Evolutionary conservation across 2,888 invertebrate species (phyloP).

Genomic region (Phengaris arion): DNA sequence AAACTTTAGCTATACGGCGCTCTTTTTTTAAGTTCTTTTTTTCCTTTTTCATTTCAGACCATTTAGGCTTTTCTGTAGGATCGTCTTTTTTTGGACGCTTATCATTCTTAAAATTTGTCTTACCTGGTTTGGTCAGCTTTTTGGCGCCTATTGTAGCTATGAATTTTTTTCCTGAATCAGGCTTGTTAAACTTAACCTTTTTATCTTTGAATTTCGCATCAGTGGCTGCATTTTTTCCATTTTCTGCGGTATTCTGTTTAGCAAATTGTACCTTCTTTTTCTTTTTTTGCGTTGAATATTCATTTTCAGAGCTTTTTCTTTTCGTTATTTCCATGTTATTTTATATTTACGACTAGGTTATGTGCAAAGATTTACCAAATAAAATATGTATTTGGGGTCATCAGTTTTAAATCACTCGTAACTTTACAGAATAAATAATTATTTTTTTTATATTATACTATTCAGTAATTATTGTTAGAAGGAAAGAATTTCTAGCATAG

Average conservation of each 20-base stretch:
- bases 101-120: slow-evolving; percentile 44
- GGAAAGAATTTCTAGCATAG: too few relatives aligned
- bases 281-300: slow-evolving; percentile 15
- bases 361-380: slow-evolving; percentile 35
- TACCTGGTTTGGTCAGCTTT: slow-evolving; percentile 40
- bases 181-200: slow-evolving; percentile 19
- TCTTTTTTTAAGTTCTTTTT: slow-evolving; percentile 84
- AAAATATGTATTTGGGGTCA: neutral
- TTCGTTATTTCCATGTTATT: neutral
- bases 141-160: slow-evolving; percentile 35
- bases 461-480: too few relatives aligned
- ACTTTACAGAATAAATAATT: neutral
- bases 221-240: neutral
- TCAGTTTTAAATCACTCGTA: neutral
- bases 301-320: slow-evolving; percentile 20
- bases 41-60: slow-evolving; percentile 87
- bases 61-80: slow-evolving; percentile 78
- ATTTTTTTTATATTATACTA: too few relatives aligned
- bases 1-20: slow-evolving; percentile 81
- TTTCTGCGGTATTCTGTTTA: neutral
- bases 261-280: slow-evolving; percentile 28
- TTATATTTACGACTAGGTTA: neutral
- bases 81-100: slow-evolving; percentile 50
- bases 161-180: neutral
- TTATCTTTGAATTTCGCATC: neutral